Percentiles rank a stretch among this genome's conserved stretches.
Conservation (phyloP, 2,888 invertebrate species). For the Agrochola lota region DNA sequence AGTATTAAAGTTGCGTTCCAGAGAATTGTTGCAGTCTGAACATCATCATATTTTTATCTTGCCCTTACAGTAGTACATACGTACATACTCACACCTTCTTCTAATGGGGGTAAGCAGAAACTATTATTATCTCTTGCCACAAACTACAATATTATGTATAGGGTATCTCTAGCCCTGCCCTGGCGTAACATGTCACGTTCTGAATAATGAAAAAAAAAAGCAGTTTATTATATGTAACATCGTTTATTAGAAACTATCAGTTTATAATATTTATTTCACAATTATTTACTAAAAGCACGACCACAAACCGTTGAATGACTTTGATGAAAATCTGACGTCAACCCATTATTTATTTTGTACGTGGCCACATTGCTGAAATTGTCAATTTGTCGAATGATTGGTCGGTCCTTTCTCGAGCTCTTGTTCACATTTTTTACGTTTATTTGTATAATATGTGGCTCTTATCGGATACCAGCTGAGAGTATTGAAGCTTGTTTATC, state of each 20-base stretch:
- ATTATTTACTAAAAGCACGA: neutral
- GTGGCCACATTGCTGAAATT: constrained; percentile 60
- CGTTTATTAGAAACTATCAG: neutral
- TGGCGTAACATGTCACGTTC: neutral
- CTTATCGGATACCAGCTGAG: constrained; percentile 77
- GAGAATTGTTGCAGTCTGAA: neutral
- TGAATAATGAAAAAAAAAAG: neutral
- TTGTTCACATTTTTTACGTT: constrained; percentile 81
- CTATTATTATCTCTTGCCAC: neutral
- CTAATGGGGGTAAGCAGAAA: neutral
- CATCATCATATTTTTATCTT: too few relatives aligned
- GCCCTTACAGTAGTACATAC: too few relatives aligned
- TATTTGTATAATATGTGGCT: constrained; percentile 85
- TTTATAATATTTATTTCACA: neutral
- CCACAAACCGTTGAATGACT: constrained; percentile 18
- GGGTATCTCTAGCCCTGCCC: neutral
- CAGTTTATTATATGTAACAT: neutral
- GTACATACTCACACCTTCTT: neutral
- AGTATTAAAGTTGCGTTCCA: constrained; percentile 9
- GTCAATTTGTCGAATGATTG: constrained; percentile 78
- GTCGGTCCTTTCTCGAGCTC: constrained; percentile 79
- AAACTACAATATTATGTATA: too few relatives aligned
- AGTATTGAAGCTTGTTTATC: constrained; percentile 74
- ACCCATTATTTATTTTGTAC: constrained; percentile 29
- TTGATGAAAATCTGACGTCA: constrained; percentile 52